Evolutionary conservation across 1,140 invertebrate genomes (phyloP), one percentile per base, ranked within the genome.

Genomic region (Pinna nobilis): DNA sequence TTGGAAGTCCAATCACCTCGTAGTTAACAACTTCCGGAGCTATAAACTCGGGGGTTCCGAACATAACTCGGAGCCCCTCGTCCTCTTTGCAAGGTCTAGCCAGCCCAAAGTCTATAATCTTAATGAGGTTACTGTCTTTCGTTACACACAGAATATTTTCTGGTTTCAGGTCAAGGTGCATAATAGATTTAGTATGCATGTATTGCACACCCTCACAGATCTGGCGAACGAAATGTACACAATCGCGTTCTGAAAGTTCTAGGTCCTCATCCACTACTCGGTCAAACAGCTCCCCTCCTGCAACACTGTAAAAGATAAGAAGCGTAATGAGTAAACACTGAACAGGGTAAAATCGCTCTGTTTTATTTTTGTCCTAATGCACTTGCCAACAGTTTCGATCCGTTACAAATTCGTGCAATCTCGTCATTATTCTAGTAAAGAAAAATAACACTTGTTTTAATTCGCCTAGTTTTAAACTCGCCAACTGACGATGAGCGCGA

Each of bases 11-110:
- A 41, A 98, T 94, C 1, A 93, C 93, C 83, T 98, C 96, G 86
- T 96, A 97, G 88, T 94, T 96, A 53, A 98, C 94, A 47, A 98
- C 94, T 90, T 98, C 97, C 0, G 97, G 97, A 0, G 96, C 93
- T 76, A 97, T 94, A 84, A 98, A 98, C 89, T 98, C 97, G 1
- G 96, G 95, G 0, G 96, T 98, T 18, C 96, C 97, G 83, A 97
- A 99, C 41, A 99, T 90, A 1, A 98, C 86, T 55, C 82, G 90
- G 0, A 95, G 90, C 2, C 93, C 93, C 18, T 92, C 91, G 13
- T 92, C 91, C 0, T 93, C 92, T 53, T 93, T 91, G 61, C 95
- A 90, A 60, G 92, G 92, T 57, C 75, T 65, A 23, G 74, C 79
- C 20, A 78, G 53, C n/a, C 77, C 76, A 74, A 80, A 81, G 73